A percentile compares a stretch with the other conserved stretches of the same genome.
Evolutionary conservation across 2,113 vertebrate species (phyloP).

Genomic region (Peromyscus maniculatus): DNA sequence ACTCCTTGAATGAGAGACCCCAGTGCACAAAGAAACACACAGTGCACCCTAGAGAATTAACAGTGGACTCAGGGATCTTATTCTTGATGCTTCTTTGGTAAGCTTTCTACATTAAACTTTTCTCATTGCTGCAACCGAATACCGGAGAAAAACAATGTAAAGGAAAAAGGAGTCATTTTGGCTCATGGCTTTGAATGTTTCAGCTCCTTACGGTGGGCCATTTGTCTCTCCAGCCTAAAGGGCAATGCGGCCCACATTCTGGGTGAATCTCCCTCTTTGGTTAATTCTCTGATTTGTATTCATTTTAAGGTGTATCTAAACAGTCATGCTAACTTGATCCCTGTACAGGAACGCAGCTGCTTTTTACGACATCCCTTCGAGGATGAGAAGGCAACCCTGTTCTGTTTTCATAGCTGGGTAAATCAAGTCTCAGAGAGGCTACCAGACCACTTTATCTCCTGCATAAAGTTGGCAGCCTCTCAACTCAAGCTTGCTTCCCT

Average conservation of each 20-base stretch:
- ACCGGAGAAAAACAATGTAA: neutral
- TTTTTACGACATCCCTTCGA: neutral
- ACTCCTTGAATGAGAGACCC: neutral
- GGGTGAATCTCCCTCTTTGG: neutral
- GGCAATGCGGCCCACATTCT: neutral
- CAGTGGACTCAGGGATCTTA: neutral
- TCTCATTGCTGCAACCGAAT: neutral
- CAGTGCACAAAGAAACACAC: neutral
- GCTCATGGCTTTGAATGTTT: neutral
- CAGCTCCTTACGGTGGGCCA: neutral
- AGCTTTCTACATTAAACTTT: conserved; percentile 26
- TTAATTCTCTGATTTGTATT: neutral
- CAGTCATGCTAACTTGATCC: neutral
- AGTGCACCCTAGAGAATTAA: neutral
- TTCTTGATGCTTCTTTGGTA: neutral
- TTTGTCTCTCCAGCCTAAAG: neutral
- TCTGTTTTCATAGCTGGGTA: neutral
- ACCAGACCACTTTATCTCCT: neutral
- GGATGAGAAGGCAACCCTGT: neutral
- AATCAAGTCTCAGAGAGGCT: conserved; percentile 15
- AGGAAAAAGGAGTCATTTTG: neutral
- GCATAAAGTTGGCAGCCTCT: neutral
- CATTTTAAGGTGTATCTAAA: neutral
- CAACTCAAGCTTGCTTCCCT: neutral
- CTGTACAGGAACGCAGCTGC: neutral